Evolutionary conservation across 2,113 vertebrate genomes (phyloP).

Genomic region (Serilophus lunatus): DNA sequence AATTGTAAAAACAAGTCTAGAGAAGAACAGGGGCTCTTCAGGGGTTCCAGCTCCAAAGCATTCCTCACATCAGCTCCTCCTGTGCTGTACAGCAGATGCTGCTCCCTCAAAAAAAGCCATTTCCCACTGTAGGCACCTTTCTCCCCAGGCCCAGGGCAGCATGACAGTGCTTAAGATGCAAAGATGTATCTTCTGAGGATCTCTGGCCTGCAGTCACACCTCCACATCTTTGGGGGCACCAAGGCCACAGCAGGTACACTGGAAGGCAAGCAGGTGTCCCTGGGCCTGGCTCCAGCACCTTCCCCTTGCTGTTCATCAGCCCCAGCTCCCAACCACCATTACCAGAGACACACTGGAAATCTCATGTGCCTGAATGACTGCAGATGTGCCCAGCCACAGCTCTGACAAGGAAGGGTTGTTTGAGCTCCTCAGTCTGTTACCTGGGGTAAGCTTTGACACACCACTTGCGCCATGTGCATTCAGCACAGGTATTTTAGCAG

Average conservation of each 20-base stretch:
- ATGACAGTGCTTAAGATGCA: not conserved
- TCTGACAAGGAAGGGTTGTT: not conserved
- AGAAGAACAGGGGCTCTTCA: not conserved
- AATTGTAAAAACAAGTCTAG: not conserved
- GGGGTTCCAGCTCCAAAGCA: not conserved
- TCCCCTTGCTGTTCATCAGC: not conserved
- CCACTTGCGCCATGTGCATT: not conserved
- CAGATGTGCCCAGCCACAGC: not conserved
- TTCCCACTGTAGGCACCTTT: not conserved
- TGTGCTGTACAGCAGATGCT: not conserved
- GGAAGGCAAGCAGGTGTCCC: not conserved
- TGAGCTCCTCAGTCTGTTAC: not conserved
- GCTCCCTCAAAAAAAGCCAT: not conserved
- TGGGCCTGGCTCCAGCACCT: not conserved
- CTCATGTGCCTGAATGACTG: not conserved
- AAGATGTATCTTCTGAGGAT: not conserved
- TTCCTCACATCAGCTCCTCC: not conserved
- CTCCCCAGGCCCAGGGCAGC: not conserved
- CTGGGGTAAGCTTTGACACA: not conserved
- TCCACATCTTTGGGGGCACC: not conserved
- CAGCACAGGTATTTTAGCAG: not conserved
- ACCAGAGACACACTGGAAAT: not conserved
- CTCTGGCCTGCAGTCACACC: not conserved
- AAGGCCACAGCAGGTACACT: not conserved
- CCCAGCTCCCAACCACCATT: not conserved